Conservation (phyloP, 2,797 vertebrate genomes). For the Sebastes steindachneri region DNA sequence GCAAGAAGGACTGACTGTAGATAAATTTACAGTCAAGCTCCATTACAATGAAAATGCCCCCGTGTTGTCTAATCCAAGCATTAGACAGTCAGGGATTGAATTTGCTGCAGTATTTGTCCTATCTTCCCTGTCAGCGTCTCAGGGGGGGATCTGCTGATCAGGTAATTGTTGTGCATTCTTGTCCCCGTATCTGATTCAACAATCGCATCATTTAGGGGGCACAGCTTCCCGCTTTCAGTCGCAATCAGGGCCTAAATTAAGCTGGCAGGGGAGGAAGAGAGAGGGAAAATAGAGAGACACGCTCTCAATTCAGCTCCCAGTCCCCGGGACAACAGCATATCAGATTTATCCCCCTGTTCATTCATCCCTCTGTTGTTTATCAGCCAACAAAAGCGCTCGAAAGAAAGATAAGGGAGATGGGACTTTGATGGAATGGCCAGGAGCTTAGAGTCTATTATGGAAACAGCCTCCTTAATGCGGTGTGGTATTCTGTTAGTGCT, state of each 20-base stretch:
- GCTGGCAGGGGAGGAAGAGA: constrained; percentile 31
- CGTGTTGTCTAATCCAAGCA: constrained; percentile 4
- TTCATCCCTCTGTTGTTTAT: constrained; percentile 66
- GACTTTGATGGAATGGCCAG: constrained; percentile 55
- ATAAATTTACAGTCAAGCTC: constrained; percentile 24
- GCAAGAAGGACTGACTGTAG: constrained; percentile 7
- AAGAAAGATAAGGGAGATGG: constrained; percentile 59
- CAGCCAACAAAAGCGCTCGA: constrained; percentile 47
- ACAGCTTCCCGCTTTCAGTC: constrained; percentile 34
- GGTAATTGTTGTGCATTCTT: constrained; percentile 66
- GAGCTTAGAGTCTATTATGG: constrained; percentile 55
- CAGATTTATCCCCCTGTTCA: constrained; percentile 55
- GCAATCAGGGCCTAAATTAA: constrained; percentile 57
- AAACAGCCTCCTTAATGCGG: constrained; percentile 36
- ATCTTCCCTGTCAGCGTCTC: constrained; percentile 24
- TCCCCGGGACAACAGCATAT: constrained; percentile 50
- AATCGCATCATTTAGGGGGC: constrained; percentile 42
- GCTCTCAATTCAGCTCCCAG: constrained; percentile 36
- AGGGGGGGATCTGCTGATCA: constrained; percentile 42
- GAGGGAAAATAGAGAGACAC: constrained; percentile 42
- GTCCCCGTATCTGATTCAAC: constrained; percentile 58
- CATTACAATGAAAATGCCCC: constrained; percentile 7
- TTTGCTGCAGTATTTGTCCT: constrained; percentile 30
- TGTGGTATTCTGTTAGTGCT: constrained; percentile 38
- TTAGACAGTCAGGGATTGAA: constrained; percentile 26